Evolutionary conservation across 2,888 invertebrate species (phyloP).

Genomic region (Cancer borealis): DNA sequence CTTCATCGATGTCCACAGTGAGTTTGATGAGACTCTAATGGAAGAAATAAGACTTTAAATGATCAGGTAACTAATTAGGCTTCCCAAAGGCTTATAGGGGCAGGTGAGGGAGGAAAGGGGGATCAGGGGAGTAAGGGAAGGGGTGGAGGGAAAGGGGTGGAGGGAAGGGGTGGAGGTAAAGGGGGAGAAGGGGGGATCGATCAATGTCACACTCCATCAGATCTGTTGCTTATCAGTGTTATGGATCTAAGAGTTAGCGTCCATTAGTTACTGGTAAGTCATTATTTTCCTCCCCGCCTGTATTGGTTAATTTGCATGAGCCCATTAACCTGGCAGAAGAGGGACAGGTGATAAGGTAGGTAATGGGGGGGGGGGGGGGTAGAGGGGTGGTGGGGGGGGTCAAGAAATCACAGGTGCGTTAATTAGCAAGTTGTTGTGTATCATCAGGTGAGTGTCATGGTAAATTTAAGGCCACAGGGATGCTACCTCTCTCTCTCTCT

Average conservation of each 20-base stretch:
- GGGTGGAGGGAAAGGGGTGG: not conserved
- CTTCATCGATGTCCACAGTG: conserved; percentile 43
- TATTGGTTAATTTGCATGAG: conserved; percentile 6
- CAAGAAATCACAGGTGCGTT: not conserved
- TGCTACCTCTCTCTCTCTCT: not conserved
- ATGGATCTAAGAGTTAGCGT: not conserved
- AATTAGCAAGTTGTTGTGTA: not conserved
- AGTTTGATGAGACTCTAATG: conserved; percentile 54
- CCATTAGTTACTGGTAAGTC: not conserved
- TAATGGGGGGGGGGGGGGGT: not conserved
- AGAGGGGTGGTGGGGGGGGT: not conserved
- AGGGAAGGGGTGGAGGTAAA: not conserved
- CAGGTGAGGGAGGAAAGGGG: not conserved
- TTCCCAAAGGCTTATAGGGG: conserved; percentile 57
- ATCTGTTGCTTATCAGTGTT: conserved; percentile 26
- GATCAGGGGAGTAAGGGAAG: no score
- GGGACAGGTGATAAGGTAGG: conserved; percentile 10
- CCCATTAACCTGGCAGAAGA: not conserved
- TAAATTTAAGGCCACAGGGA: not conserved
- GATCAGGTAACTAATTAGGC: conserved; percentile 54
- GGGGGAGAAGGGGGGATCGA: not conserved
- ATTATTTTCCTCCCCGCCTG: conserved; percentile 24
- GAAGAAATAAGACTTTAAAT: conserved; percentile 46
- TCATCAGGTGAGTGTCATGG: not conserved
- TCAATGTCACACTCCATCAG: conserved; percentile 20